Evolutionary conservation across 1,140 invertebrate genomes (phyloP), one percentile per base, ranked within the genome.

Genomic region (Drosophila asahinai): DNA sequence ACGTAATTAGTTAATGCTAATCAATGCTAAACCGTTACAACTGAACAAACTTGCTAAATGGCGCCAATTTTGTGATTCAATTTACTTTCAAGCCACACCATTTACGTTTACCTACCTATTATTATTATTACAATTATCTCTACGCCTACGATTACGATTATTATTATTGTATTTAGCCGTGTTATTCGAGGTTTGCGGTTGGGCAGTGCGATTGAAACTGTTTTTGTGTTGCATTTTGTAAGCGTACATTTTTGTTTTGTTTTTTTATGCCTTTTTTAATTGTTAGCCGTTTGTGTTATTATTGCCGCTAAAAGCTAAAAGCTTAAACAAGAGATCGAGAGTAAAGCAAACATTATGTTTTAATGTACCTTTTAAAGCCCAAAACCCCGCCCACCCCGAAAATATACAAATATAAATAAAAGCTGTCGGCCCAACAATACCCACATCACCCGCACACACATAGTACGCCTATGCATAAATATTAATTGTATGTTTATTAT

Each of bases 221-320:
- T 82, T 86, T 55, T 22, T 83, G 81, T 83, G 67, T 81, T 76
- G 65, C 58, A 74, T 77, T 75, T 67, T 65, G 78, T 77, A 61
- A 74, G 61, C 84, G 64, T 66, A 74, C 80, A 89, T 68, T 78
- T 68, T 84, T 84, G 81, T 90, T 90, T 89, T 89, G 84, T 89
- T 89, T 89, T 89, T 89, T 90, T 89, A 89, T 76, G 86, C 81
- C 71, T 89, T 89, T 36, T 36, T 89, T 89, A 89, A 79, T 89
- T 89, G 84, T 89, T 89, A 84, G 84, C 84, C 84, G 80, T 90
- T 86, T 76, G 80, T 84, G 82, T 62, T 70, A 77, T 72, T 52
- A 78, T 27, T 66, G 22, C 22, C 54, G 67, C 57, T 76, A 58
- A 73, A 58, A 67, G 59, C 86, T 78, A 83, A 66, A 66, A 70